Conservation (phyloP, 2,888 invertebrate species). For the Boloria euphrosyne region DNA sequence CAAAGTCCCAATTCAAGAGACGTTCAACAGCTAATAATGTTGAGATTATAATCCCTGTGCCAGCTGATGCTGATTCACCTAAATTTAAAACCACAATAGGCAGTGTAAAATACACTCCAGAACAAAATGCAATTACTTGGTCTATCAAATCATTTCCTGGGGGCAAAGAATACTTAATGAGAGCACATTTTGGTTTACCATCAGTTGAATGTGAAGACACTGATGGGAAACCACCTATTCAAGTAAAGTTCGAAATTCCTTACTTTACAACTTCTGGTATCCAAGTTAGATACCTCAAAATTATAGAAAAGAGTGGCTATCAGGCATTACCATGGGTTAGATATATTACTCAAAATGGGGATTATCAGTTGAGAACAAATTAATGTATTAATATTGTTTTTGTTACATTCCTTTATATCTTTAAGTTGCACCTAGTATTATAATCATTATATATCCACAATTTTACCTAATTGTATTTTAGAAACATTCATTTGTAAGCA, state of each 20-base stretch:
- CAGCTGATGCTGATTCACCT: conserved; percentile 98
- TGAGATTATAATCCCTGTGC: conserved; percentile 97
- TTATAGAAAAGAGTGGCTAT: conserved; percentile 99
- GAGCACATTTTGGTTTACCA: conserved; percentile 98
- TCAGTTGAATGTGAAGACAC: conserved; percentile 96
- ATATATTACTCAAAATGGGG: conserved; percentile 99
- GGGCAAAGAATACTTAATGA: conserved; percentile 98
- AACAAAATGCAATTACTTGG: conserved; percentile 98
- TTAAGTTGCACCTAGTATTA: conserved; percentile 52
- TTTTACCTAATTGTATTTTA: conserved; percentile 58
- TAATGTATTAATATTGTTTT: conserved; percentile 58
- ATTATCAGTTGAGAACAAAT: conserved; percentile 97
- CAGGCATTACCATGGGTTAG: conserved; percentile 99
- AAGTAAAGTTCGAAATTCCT: conserved; percentile 99
- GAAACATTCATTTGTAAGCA: conserved; percentile 58
- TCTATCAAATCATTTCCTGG: conserved; percentile 98
- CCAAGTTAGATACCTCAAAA: conserved; percentile 97
- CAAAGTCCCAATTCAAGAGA: conserved; percentile 98
- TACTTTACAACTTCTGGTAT: conserved; percentile 99
- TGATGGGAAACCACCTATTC: conserved; percentile 98
- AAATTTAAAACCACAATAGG: conserved; percentile 99
- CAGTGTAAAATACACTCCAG: conserved; percentile 98
- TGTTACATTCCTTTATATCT: conserved; percentile 54
- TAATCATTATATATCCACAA: conserved; percentile 54
- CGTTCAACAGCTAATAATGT: conserved; percentile 99